phyloP scores from a whole-genome alignment of 2,888 invertebrate species.

The Athalia rosae region DNA sequence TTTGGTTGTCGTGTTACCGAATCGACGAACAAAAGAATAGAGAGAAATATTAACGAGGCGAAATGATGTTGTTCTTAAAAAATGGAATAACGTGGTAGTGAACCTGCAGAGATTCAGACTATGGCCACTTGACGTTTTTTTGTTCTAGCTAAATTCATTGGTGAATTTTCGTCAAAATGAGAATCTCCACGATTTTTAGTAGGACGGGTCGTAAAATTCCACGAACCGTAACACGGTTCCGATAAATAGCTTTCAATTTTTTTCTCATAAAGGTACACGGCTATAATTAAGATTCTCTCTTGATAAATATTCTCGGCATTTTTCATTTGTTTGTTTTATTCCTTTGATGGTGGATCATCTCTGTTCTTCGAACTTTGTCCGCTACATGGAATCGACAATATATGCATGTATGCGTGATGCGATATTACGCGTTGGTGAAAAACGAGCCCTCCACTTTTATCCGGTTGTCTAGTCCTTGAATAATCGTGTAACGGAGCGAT shows the following conservation, averaged over 20 bases:
- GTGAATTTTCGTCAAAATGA: conserved; percentile 10
- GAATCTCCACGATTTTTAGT: neutral
- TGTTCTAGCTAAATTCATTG: conserved; percentile 30
- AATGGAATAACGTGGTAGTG: too few relatives aligned
- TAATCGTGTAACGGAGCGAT: conserved; percentile 29
- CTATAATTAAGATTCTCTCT: too few relatives aligned
- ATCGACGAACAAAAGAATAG: neutral
- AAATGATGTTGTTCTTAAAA: too few relatives aligned
- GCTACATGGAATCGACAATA: neutral
- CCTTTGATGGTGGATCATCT: too few relatives aligned
- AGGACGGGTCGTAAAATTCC: neutral
- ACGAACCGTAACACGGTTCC: neutral
- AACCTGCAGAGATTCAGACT: too few relatives aligned
- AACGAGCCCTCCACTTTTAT: conserved; percentile 3
- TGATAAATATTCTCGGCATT: too few relatives aligned
- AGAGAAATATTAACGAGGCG: neutral
- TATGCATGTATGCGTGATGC: neutral
- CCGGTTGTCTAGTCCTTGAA: conserved; percentile 16
- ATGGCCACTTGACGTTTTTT: too few relatives aligned
- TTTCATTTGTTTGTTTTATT: too few relatives aligned
- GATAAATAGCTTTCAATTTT: conserved; percentile 14
- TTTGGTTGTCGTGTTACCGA: neutral
- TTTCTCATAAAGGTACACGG: too few relatives aligned
- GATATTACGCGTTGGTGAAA: conserved; percentile 16
- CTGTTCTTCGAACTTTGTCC: neutral